Conservation (phyloP, 1,140 invertebrate genomes). For the Drosophila kohkoa region DNA sequence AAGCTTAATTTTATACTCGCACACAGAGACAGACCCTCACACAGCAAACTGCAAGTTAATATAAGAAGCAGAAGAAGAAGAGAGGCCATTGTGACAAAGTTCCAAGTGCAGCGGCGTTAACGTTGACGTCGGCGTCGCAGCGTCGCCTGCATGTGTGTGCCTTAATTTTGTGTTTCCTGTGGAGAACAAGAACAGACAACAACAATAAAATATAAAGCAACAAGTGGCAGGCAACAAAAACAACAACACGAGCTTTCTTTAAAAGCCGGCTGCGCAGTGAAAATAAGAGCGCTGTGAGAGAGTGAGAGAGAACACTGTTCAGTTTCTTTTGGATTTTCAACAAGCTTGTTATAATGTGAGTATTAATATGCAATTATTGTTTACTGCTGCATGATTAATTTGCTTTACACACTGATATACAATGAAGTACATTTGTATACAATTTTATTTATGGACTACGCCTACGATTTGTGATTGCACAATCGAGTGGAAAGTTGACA, state of each 20-base stretch:
- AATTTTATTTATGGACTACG: conserved; percentile 71
- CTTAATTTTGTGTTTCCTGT: conserved; percentile 80
- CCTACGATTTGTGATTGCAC: conserved; percentile 76
- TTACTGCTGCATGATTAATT: conserved; percentile 62
- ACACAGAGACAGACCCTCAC: conserved; percentile 2
- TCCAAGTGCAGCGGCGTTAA: conserved; percentile 66
- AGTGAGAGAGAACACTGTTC: conserved; percentile 2
- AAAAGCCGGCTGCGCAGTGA: conserved; percentile 69
- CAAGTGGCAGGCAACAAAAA: conserved; percentile 65
- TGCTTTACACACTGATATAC: conserved; percentile 19
- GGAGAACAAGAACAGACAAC: conserved; percentile 51
- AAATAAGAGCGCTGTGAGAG: conserved; percentile 22
- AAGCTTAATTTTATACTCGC: conserved; percentile 50
- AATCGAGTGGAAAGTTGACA: conserved; percentile 61
- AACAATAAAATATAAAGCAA: conserved; percentile 59
- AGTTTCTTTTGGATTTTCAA: conserved; percentile 31
- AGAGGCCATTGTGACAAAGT: conserved; percentile 56
- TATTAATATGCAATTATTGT: conserved; percentile 81
- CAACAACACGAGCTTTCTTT: conserved; percentile 62
- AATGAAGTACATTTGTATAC: conserved; percentile 14
- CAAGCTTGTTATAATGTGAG: conserved; percentile 54
- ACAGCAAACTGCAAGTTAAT: conserved; percentile 12
- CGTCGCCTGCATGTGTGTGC: conserved; percentile 62
- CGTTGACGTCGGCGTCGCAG: conserved; percentile 27
- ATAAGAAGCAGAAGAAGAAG: conserved; percentile 46